phyloP scores from a whole-genome alignment of 1,140 invertebrate genomes.

The Ceratina australensis region DNA sequence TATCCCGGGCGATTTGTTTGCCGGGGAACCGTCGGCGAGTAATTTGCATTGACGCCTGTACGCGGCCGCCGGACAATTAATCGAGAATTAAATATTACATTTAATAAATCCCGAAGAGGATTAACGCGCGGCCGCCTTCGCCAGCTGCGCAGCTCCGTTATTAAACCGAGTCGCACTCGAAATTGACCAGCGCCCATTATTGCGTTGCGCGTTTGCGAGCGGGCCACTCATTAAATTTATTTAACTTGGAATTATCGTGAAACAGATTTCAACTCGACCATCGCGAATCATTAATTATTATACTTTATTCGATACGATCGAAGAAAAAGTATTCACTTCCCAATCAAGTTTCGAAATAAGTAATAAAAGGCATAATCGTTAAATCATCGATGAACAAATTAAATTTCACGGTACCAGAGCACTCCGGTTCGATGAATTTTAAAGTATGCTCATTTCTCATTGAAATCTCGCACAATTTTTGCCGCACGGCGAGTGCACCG shows the following conservation, averaged over 20 bases:
- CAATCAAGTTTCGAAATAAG: no score
- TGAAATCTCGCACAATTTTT: no score
- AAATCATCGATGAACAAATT: no score
- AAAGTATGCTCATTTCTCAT: no score
- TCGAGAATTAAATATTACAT: slow-evolving; percentile 35
- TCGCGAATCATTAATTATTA: slow-evolving; percentile 2
- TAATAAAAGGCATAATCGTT: no score
- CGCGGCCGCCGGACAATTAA: slow-evolving; percentile 6
- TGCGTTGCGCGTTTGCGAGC: not conserved
- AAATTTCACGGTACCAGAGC: no score
- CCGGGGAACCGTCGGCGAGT: not conserved
- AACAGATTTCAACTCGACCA: no score
- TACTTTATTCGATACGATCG: not conserved
- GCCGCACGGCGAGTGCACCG: not conserved
- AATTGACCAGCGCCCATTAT: slow-evolving; percentile 9
- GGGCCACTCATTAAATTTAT: slow-evolving; percentile 19
- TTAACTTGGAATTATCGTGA: slow-evolving; percentile 14
- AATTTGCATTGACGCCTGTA: slow-evolving; percentile 30
- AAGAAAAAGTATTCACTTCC: not conserved
- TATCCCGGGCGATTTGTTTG: slow-evolving; percentile 31
- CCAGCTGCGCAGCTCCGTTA: not conserved
- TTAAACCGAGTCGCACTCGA: slow-evolving; percentile 16
- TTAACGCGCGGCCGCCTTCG: slow-evolving; percentile 11
- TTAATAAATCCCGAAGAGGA: slow-evolving; percentile 37
- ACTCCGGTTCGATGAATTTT: no score